Conservation (phyloP, 2,888 invertebrate species). For the Patella caerulea region DNA sequence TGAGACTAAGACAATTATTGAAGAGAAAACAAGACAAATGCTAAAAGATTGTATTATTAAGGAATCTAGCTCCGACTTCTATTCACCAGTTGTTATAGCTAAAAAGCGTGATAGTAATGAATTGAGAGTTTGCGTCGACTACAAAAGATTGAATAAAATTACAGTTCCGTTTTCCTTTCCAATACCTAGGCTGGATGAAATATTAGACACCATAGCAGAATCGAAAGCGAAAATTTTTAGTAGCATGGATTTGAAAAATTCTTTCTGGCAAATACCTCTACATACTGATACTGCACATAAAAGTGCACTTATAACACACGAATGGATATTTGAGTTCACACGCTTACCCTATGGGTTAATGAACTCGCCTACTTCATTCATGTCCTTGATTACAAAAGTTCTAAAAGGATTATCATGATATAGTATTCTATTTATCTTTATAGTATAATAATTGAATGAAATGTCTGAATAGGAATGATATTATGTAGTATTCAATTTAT, state of each 20-base stretch:
- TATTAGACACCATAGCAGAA: constrained; percentile 34
- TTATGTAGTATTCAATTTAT: too few relatives aligned
- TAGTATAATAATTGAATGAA: too few relatives aligned
- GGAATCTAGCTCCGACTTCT: constrained; percentile 25
- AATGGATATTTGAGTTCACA: constrained; percentile 36
- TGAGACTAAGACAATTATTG: constrained; percentile 22
- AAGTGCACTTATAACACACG: constrained; percentile 37
- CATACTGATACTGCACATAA: constrained; percentile 29
- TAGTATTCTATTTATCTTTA: too few relatives aligned
- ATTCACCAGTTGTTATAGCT: constrained; percentile 36
- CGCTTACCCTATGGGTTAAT: constrained; percentile 40
- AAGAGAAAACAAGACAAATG: constrained; percentile 34
- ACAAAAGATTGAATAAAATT: constrained; percentile 32
- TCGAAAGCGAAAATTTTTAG: constrained; percentile 27
- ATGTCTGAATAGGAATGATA: too few relatives aligned
- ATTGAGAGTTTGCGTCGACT: constrained; percentile 39
- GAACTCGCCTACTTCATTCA: constrained; percentile 41
- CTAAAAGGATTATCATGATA: constrained; percentile 39
- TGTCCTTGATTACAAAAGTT: constrained; percentile 36
- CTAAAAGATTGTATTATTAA: constrained; percentile 25
- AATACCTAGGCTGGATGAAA: constrained; percentile 35
- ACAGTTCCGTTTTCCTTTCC: constrained; percentile 35
- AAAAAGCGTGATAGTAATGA: constrained; percentile 33
- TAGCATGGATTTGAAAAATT: constrained; percentile 31
- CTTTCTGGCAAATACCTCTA: constrained; percentile 35